phyloP scores from a whole-genome alignment of 2,797 vertebrate species.

The Xenopus petersii region DNA sequence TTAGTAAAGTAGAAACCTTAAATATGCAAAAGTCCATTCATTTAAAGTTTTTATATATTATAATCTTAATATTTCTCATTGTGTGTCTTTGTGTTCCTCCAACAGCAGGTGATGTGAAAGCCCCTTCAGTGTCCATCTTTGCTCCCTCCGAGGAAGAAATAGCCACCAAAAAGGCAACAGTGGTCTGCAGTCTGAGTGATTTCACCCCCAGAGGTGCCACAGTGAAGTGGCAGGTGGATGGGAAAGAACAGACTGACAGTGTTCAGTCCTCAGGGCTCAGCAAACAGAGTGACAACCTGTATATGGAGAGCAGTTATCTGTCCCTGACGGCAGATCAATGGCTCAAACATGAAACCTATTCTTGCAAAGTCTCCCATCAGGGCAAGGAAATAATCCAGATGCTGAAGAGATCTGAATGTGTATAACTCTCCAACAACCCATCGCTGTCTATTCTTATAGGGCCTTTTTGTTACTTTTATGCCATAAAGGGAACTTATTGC shows the following conservation, averaged over 20 bases:
- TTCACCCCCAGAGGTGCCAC: slow-evolving; percentile 51
- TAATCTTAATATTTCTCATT: no score
- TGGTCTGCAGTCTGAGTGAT: slow-evolving; percentile 57
- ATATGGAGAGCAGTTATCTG: slow-evolving; percentile 57
- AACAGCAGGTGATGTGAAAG: rapidly evolving
- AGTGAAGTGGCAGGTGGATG: slow-evolving; percentile 55
- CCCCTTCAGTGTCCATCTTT: slow-evolving; percentile 55
- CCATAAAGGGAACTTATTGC: no score
- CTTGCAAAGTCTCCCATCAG: slow-evolving; percentile 57
- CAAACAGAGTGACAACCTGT: slow-evolving; percentile 53
- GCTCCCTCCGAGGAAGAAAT: slow-evolving; percentile 49
- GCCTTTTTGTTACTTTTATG: no score
- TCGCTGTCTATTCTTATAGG: no score
- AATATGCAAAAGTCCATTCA: no score
- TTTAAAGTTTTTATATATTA: no score
- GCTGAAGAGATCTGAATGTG: slow-evolving; percentile 19
- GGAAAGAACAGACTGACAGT: rapidly evolving
- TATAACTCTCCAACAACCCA: slow-evolving; percentile 16
- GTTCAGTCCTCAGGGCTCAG: slow-evolving; percentile 49
- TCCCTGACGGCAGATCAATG: slow-evolving; percentile 47
- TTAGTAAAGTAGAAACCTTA: no score
- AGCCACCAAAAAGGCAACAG: slow-evolving; percentile 41
- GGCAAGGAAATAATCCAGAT: slow-evolving; percentile 19
- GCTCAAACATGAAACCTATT: slow-evolving; percentile 17
- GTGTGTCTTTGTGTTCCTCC: neutral